Evolutionary conservation across 2,797 vertebrate species (phyloP).

Genomic region (Argentina silus): DNA sequence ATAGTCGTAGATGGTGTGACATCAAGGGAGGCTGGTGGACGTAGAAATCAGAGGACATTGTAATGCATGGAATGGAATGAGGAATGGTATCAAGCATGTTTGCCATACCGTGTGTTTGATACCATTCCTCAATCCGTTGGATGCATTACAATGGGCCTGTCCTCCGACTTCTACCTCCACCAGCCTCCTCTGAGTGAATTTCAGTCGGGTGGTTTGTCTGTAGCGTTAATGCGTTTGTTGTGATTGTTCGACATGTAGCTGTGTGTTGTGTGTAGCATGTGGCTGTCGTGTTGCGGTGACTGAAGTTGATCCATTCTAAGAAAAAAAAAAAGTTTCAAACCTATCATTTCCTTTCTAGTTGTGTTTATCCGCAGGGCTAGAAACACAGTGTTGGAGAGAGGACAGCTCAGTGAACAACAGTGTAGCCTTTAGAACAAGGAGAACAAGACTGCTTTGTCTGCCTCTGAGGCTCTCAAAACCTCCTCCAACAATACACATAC

Average conservation of each 20-base stretch:
- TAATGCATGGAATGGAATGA: background rate
- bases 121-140: no score
- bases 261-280: constrained; percentile 12
- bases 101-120: no score
- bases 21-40: background rate
- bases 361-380: background rate
- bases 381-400: background rate
- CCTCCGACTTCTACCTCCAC: no score
- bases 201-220: constrained; percentile 11
- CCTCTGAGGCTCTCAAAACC: constrained; percentile 2
- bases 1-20: background rate
- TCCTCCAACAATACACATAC: constrained; percentile 24
- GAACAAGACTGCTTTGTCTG: constrained; percentile 25
- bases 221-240: background rate
- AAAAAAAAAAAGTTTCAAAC: background rate
- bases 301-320: background rate
- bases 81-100: no score
- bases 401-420: background rate
- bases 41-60: background rate
- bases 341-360: no score
- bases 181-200: no score
- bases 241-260: background rate
- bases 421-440: background rate
- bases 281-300: constrained; percentile 3
- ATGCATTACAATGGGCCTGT: no score